Percentiles rank a stretch among this genome's conserved stretches.
phyloP scores from a whole-genome alignment of 2,888 invertebrate species.

The Eueremaeus valkanovi region DNA sequence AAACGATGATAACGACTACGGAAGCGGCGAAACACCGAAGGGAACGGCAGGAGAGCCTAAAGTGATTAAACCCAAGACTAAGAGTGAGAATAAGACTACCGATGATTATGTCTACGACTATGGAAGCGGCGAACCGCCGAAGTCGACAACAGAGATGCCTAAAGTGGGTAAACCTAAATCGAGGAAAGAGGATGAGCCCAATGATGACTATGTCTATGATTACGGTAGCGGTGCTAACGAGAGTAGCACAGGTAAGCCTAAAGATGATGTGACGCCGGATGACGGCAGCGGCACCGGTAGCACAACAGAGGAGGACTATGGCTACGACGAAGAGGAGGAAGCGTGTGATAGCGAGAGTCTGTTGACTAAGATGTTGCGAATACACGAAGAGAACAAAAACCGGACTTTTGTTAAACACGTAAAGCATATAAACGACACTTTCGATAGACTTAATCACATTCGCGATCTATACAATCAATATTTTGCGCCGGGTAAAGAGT shows the following conservation, averaged over 20 bases:
- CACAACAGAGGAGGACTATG: not conserved
- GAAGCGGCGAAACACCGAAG: too few relatives aligned
- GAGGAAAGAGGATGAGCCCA: too few relatives aligned
- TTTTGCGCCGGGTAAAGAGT: slow-evolving; percentile 19
- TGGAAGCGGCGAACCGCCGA: not conserved
- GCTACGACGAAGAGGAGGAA: not conserved
- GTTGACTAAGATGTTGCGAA: not conserved
- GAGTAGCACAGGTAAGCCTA: not conserved
- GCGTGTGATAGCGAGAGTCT: slow-evolving; percentile 10
- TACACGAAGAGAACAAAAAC: slow-evolving; percentile 6
- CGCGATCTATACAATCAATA: slow-evolving; percentile 8
- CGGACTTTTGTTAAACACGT: not conserved
- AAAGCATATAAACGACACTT: slow-evolving; percentile 33
- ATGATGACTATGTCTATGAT: slow-evolving; percentile 23
- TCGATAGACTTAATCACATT: not conserved
- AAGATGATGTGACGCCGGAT: not conserved
- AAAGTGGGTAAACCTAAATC: too few relatives aligned
- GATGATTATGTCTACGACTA: slow-evolving; percentile 12
- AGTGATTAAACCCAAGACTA: too few relatives aligned
- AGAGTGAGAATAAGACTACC: not conserved
- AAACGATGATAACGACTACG: too few relatives aligned
- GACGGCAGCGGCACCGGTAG: too few relatives aligned
- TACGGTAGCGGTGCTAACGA: not conserved
- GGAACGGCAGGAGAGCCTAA: too few relatives aligned
- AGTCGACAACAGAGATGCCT: not conserved